Evolutionary conservation across 2,113 vertebrate genomes (phyloP), one percentile per base, ranked within the genome.

Genomic region (Tetrax tetrax): DNA sequence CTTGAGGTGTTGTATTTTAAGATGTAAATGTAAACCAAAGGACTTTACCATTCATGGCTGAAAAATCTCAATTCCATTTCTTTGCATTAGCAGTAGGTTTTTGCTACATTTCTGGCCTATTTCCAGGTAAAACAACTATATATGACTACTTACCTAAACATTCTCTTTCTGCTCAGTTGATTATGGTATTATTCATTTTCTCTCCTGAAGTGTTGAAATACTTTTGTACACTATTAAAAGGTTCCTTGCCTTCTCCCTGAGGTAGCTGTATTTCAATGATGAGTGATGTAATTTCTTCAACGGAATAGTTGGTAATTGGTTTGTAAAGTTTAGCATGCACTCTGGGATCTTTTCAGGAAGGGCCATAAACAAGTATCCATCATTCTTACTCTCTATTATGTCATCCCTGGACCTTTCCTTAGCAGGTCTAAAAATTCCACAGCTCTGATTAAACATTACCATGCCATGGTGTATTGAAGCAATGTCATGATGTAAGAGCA

Each of bases 111-210:
- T 86, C 56, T 96, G 90, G 93, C 79, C 48, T 64, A 83, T 35
- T 71, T 71, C 90, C 93, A 96, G 24, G 48, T 75, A 50, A 83
- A 96, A 90, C 60, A 88, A 56, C 50, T 75, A 11, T 75, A 78
- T 60, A 43, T 64, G 41, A 61, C 85, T 72, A 37, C 84, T 94
- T 79, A 88, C 63, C 59, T 74, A 90, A 95, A 77, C 45, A 65
- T 90, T 87, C 81, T 83, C 57, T 93, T 96, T 95, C 74, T 95
- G 87, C 70, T 94, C 69, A n/a, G 70, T 85, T 94, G 64, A 80
- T 93, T 71, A 81, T 25, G 54, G 25, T 77, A 92, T 95, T 77
- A 93, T 77, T 96, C 54, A 93, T 87, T 93, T 95, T 93, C 56
- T 64, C 64, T 83, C 35, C 80, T 51, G 27, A 90, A 86, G 85